These are phyloP conservation scores for Ctenoplectra terminalis DNA, from an alignment of 1,140 invertebrate species.

Conservation along the genomic window DNA sequence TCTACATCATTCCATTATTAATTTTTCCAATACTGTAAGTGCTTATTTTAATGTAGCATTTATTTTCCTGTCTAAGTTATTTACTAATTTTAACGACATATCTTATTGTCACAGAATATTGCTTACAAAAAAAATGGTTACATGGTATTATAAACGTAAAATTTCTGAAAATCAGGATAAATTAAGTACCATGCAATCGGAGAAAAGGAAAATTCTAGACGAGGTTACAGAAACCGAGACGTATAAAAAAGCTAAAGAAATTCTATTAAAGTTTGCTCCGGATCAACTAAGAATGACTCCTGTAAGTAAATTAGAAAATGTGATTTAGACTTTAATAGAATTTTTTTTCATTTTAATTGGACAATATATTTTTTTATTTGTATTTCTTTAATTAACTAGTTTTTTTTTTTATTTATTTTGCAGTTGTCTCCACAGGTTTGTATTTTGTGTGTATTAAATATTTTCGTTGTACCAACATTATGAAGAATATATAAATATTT, in stretches of 20 bases:
- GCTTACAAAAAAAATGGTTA: slow-evolving; percentile 89
- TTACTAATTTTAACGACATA: neutral
- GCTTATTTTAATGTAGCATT: slow-evolving; percentile 27
- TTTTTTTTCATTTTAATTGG: slow-evolving; percentile 17
- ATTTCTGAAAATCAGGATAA: slow-evolving; percentile 91
- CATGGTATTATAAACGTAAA: slow-evolving; percentile 94
- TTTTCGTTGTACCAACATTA: neutral
- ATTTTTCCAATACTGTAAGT: slow-evolving; percentile 92
- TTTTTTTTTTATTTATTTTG: slow-evolving; percentile 58
- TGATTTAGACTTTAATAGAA: slow-evolving; percentile 15
- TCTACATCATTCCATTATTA: slow-evolving; percentile 89
- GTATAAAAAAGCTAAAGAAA: slow-evolving; percentile 97
- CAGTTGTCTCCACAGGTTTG: slow-evolving; percentile 71
- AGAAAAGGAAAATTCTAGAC: slow-evolving; percentile 95
- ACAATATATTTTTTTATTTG: slow-evolving; percentile 5
- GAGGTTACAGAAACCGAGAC: slow-evolving; percentile 99
- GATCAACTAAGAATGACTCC: slow-evolving; percentile 83
- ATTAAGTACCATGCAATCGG: slow-evolving; percentile 88
- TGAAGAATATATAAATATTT: neutral
- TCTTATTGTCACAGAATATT: slow-evolving; percentile 88
- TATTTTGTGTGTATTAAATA: slow-evolving; percentile 15
- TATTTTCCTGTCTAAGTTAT: slow-evolving; percentile 15
- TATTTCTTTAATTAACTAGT: slow-evolving; percentile 28
- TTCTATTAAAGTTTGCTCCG: slow-evolving; percentile 94
- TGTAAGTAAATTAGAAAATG: slow-evolving; percentile 56